These are phyloP conservation scores for Oryctolagus cuniculus DNA, from an alignment of 2,113 vertebrate genomes.

Conservation along the genomic window mOryCun1.1 NC_091436.1:132620501-132621000, in stretches of 20 bases:
- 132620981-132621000: neutral
- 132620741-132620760: neutral
- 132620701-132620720: neutral
- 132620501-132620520: neutral
- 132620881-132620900: slow-evolving; percentile 92
- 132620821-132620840: neutral
- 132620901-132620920: slow-evolving; percentile 92
- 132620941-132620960: slow-evolving; percentile 89
- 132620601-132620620: neutral
- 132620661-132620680: neutral
- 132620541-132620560: rapidly evolving
- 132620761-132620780: neutral
- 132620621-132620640: too few species aligned
- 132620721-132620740: neutral
- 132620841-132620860: neutral
- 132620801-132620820: neutral
- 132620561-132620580: neutral
- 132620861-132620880: rapidly evolving
- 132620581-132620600: neutral
- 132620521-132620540: neutral
- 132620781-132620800: neutral
- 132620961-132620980: slow-evolving; percentile 73
- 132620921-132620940: slow-evolving; percentile 94
- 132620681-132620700: neutral
- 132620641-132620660: too few species aligned